Percentiles rank a stretch among this genome's conserved stretches.
phyloP scores from a whole-genome alignment of 2,797 vertebrate genomes.

The Adelosebastes latens region DNA sequence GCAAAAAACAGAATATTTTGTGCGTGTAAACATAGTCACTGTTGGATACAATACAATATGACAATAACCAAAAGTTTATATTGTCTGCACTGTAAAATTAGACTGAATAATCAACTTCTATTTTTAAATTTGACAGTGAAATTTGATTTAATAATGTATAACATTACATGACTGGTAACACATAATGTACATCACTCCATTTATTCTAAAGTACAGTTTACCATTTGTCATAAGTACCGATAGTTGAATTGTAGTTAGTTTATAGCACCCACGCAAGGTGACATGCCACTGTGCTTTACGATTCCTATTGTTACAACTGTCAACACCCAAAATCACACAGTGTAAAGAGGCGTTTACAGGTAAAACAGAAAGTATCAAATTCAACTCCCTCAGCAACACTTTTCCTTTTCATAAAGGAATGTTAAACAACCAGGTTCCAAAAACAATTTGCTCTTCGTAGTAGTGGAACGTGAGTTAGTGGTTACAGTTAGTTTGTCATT shows the following conservation, averaged over 20 bases:
- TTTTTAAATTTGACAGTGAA: background rate
- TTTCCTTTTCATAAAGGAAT: background rate
- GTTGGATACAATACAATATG: background rate
- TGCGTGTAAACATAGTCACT: background rate
- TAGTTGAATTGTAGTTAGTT: background rate
- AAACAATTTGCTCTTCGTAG: background rate
- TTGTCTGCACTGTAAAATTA: background rate
- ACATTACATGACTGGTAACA: background rate
- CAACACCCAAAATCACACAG: background rate
- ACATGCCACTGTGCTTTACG: background rate
- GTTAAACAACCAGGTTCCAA: background rate
- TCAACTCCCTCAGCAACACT: background rate
- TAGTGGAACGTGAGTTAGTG: background rate
- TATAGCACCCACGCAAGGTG: background rate
- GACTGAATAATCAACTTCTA: background rate
- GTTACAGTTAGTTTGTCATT: background rate
- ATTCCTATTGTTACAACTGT: background rate
- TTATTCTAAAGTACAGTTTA: background rate
- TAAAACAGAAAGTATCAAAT: background rate
- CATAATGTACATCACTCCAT: background rate
- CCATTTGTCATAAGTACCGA: background rate
- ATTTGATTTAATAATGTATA: background rate
- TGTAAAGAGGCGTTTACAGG: background rate
- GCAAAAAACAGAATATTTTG: background rate
- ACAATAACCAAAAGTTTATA: background rate